phyloP scores from a whole-genome alignment of 2,113 vertebrate species.

The Alouatta palliata region DNA sequence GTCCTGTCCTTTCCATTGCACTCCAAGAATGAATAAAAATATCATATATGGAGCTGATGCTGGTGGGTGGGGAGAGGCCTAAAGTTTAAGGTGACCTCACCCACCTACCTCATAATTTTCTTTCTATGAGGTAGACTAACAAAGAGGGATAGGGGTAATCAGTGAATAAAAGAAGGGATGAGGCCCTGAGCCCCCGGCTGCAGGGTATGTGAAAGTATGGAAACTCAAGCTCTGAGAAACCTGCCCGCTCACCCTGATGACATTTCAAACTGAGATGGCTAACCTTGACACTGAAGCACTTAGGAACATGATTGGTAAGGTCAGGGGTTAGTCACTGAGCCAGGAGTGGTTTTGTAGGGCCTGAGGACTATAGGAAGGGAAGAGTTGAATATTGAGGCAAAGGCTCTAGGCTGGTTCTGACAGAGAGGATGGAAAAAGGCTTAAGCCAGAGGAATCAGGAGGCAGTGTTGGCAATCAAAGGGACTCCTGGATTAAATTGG shows the following conservation, averaged over 20 bases:
- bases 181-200: slow-evolving; percentile 20
- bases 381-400: slow-evolving; percentile 8
- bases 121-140: slow-evolving; percentile 49
- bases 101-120: slow-evolving; percentile 54
- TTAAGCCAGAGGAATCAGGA: slow-evolving; percentile 10
- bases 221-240: not conserved
- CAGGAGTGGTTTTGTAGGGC: not conserved
- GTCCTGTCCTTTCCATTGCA: not conserved
- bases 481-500: not conserved
- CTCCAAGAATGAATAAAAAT: not conserved
- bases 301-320: not conserved
- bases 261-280: slow-evolving; percentile 20
- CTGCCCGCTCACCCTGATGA: slow-evolving; percentile 11
- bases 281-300: slow-evolving; percentile 30
- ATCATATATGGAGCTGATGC: not conserved
- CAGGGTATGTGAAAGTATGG: slow-evolving; percentile 46
- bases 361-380: not conserved
- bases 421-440: not conserved
- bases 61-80: not conserved
- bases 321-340: not conserved
- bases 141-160: not conserved
- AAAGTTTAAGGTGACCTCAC: slow-evolving; percentile 44
- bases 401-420: not conserved
- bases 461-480: not conserved
- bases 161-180: slow-evolving; percentile 33